Evolutionary conservation across 2,113 vertebrate species (phyloP), one percentile per base, ranked within the genome.

Genomic region (Alouatta palliata): DNA sequence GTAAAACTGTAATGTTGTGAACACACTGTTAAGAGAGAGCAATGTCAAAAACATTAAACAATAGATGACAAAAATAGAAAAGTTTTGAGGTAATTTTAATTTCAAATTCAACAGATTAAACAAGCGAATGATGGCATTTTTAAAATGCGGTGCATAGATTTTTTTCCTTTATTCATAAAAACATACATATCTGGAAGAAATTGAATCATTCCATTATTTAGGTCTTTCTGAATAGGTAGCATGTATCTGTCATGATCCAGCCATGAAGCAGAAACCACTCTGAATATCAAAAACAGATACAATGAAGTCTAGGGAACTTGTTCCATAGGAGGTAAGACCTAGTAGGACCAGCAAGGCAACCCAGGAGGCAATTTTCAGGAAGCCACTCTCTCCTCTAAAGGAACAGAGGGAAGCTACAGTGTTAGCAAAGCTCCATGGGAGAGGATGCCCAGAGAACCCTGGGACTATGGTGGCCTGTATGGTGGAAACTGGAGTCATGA

Each of bases 101-200:
- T 77, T 77, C 45, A 86, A 95, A 92, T 81, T 95, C 16, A 86
- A 91, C 30, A 56, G 35, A 79, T 88, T 56, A 86, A 97, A 89
- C 61, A 94, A 86, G 19, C 6, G 54, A 92, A 75, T 87, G 7
- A 23, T 47, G 6, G 1, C 2, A n/a, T 91, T 89, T 87, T 87
- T 17, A 21, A 21, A 19, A 87, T 75, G 14, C 35, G 27, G 2
- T 77, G 71, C 1, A 79, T 2, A 61, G 12, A 85, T 68, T 85
- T 73, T 70, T 66, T 19, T 14, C 27, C 11, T 91, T 27, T 82
- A 14, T 49, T 2, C n/a, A 70, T 93, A 54, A 89, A 77, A 85
- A 30, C 45, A 40, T 40, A 56, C 79, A 49, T 16, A 73, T 49
- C 14, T 90, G 37, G 47, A 81, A 90, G 43, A 61, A 92, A 73